Base-by-base conservation (phyloP, 2,888 invertebrate genomes). In the Conistra vaccinii region DNA sequence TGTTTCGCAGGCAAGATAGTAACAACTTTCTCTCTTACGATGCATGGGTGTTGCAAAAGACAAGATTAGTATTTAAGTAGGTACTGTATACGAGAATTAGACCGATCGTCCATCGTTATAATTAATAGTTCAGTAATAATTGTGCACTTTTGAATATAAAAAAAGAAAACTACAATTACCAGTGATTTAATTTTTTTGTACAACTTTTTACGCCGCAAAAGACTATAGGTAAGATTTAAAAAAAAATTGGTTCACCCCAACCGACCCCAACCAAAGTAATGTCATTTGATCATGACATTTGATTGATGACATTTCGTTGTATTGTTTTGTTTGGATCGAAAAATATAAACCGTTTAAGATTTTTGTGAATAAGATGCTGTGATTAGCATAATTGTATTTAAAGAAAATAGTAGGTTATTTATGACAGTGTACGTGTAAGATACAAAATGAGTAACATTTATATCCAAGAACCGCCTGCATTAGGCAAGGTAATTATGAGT, bases 401-500 rank as follows among this genome's bases (percentile, higher is more conserved):
- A 1, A n/a, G 9, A 3, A 35, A 70, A 57, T 35, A n/a, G 10
- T 76, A 76, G 55, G 69, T 65, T 39, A 26, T 42, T 26, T 65
- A 83, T 70, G 57, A 48, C n/a, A 57, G 76, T 62, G 75, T 69
- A 55, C 17, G n/a, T 62, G 35, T 72, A 60, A 62, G n/a, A 60
- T 20, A 48, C 45, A 92, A 82, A 83, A 99, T 99, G 99, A 99
- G 99, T 97, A 99, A 98, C 90, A 99, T 99, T 93, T 99, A 99
- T 91, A 99, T 99, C 89, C 98, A 99, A 93, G 99, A 99, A 95
- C 99, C 99, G 20, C 99, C 99, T 17, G 99, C 99, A 0, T 97
- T 98, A 63, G 99, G 99, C 88, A 99, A 99, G 97, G 99, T 99
- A 97, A 88, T 87, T 39, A 55, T 0, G 29, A 58, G n/a, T n/a